Base-by-base conservation (phyloP, 2,888 invertebrate genomes). In the Microdon myrmicae region DNA sequence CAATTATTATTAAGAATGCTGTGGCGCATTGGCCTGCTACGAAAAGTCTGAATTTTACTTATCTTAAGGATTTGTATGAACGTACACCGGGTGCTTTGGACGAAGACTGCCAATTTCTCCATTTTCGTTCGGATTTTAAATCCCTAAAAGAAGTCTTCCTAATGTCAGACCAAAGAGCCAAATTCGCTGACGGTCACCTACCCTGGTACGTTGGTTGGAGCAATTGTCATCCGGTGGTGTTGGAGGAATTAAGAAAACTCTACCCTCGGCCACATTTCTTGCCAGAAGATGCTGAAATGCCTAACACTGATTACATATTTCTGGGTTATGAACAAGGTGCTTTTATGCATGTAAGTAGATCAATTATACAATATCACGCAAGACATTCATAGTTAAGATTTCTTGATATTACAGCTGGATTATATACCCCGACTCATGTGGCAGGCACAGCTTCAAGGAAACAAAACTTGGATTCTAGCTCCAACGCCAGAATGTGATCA, bases 161-260 rank as follows among this genome's bases (percentile, higher is more conserved):
- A 58, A 91, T 92, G 90, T 84, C 87, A 4, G 79, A 83, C 32
- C 83, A 82, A 41, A 83, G 90, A 72, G 86, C 87, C 3, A 74
- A 74, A 34, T 69, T 75, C 3, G 80, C 76, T 17, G 85, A 87
- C 78, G 81, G 83, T 23, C 85, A 86, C 2, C 82, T 87, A 70
- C 87, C 92, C 1, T 94, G 94, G 94, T 94, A 94, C 82, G 89
- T 94, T 32, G 94, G 94, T 69, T 94, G 94, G 93, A 90, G 91
- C 51, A 94, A 94, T 76, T 95, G 94, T 74, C 90, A 95, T 81
- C 87, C 89, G n/a, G 85, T 86, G 37, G 86, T 94, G 23, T 80
- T 91, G 67, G 81, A 85, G 8, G 84, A 86, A 73, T 85, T 95
- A 72, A 84, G 92, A 49, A 82, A 87, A 72, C 86, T 89, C 75